Evolutionary conservation across 2,113 vertebrate species (phyloP), one percentile per base, ranked within the genome.

Genomic region (Lucifuga dentata): DNA sequence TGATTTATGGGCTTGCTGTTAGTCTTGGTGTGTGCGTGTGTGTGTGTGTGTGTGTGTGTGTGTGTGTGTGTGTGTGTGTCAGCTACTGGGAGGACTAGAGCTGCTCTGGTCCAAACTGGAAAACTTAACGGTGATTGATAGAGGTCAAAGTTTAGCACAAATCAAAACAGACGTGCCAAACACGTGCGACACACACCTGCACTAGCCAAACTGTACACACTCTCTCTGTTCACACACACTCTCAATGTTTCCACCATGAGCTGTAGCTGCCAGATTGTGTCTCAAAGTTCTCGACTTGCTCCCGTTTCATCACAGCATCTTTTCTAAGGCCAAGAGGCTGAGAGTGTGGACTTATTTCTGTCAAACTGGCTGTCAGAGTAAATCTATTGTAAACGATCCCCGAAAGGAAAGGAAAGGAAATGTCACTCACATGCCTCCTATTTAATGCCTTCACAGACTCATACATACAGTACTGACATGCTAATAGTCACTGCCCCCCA

Each of bases 1-100:
- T 86, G 87, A 91, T 90, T 88, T 84, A 90, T 77, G 59, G 52
- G 55, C 69, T 49, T 46, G 55, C 38, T 68, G 45, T 55, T 38
- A 56, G 49, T 68, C 29, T 66, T 16, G 0, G 16, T 44, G 51
- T 67, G 60, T 60, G 32, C 3, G 0, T 15, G 49, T 26, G 66
- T 65, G 53, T 15, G 35, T 48, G 40, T 52, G 43, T 45, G 43
- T 10, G 43, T 45, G 43, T 45, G 43, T 45, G 43, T 45, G 43
- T 50, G 23, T 50, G 48, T 50, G 48, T 50, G 48, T 50, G 48
- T 53, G 44, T 70, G 21, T 52, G 53, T 60, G 36, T 61, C 21
- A 60, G 23, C 15, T 35, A 57, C 32, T 71, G 17, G 62, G 58
- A 52, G 41, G 24, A 16, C 65, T 55, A 40, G 59, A 35, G 29